Evolutionary conservation across 2,888 invertebrate species (phyloP), one percentile per base, ranked within the genome.

Genomic region (Scrobipalpa costella): DNA sequence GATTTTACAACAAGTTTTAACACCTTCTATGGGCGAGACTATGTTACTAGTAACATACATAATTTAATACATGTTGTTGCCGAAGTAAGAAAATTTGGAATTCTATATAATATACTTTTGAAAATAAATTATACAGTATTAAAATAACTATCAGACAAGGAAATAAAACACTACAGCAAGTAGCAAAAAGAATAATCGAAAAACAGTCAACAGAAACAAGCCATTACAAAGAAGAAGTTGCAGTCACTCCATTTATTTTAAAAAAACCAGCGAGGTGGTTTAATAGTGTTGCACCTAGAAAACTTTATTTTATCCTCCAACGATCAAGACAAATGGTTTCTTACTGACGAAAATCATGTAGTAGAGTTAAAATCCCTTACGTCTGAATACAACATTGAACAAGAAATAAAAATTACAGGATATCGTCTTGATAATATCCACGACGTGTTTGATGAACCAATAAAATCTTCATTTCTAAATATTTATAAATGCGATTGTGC

Each of bases 251-350:
- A 34, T 34, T 34, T 34, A 34, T 34, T 34, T 7, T 7, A 34
- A 34, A 34, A 34, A 34, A 34, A 34, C n/a, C 34, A 34, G 34
- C 34, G 34, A 34, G 7, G 7, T 7, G 34, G 34, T 34, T 7
- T 34, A 34, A 34, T 7, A 7, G 34, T 34, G 34, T 34, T 34
- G 34, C 34, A 34, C 7, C 57, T 33, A 57, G 27, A 57, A 33
- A n/a, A 57, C 7, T 61, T 33, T 49, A 64, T 64, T 49, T 57
- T 57, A 27, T 61, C 57, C 61, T 19, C 47, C 58, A 62, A 68
- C 13, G 58, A 61, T 13, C 62, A 64, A 66, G 65, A 66, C 44
- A 64, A 64, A 65, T 66, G 66, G 64, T 66, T 66, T 66, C 64
- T 62, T 15, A 65, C 62, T 60, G 44, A 62, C 11, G 59, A 59